Base-by-base conservation (phyloP, 2,797 vertebrate genomes). In the Halcyon badia region DNA sequence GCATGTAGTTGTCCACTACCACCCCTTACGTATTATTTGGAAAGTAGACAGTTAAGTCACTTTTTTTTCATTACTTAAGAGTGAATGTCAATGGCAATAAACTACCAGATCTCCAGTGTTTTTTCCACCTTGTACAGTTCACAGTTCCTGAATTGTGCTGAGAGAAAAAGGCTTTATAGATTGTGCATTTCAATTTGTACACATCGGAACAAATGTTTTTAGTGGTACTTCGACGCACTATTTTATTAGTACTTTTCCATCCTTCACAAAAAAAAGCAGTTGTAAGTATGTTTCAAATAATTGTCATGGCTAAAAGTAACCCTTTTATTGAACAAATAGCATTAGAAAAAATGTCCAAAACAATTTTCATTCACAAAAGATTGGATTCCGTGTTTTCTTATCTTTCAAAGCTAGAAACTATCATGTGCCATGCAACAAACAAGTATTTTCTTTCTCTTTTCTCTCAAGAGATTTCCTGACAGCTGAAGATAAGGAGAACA, bases 391-490 rank as follows among this genome's bases (percentile, higher is more conserved):
- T 0, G 52, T 49, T 89, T 28, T 30, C 33, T 69, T 73, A 7
- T 72, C 31, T 94, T 94, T 87, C n/a, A 83, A 88, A 78, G 17
- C 58, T 87, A 49, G 44, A 87, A 71, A 58, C 14, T 48, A 14
- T 41, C 70, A 26, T 68, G 44, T 87, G 41, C 15, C 28, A 7
- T 75, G 15, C 31, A 80, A 75, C 31, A 75, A 95, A 57, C 22
- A 81, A 75, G 18, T 88, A 14, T 48, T 94, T 96, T 96, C 57
- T 89, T 62, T 73, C 92, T 98, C 83, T 87, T 80, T 95, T 98
- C 97, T 98, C 98, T 98, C 98, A 98, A 99, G 99, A 99, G 99
- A 99, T 97, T 99, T 99, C 97, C 98, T 99, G 98, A 99, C 99
- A 95, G 99, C 99, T 78, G 99, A 99, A 96, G 99, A 99, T 98